These are phyloP conservation scores for Dicentrarchus labrax DNA, from an alignment of 2,113 vertebrate species.

Conservation along the genomic window DNA sequence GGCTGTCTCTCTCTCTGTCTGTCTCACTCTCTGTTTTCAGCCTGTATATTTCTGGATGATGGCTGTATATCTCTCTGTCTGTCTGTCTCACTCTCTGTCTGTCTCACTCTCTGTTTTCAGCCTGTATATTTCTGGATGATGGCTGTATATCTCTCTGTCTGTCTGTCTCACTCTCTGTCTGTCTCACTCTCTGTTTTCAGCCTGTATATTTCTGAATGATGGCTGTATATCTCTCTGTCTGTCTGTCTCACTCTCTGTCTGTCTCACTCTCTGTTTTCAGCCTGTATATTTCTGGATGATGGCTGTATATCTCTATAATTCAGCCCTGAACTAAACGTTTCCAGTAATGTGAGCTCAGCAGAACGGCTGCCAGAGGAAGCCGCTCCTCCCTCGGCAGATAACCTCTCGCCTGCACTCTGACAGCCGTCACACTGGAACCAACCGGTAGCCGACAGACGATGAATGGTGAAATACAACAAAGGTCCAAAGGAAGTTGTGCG, in stretches of 20 bases:
- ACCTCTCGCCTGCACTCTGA: conserved; percentile 21
- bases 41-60: too few species aligned
- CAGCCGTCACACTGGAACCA: background rate
- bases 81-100: background rate
- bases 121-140: too few species aligned
- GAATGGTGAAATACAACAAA: conserved; percentile 14
- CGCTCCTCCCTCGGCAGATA: conserved; percentile 26
- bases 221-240: background rate
- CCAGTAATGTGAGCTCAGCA: conserved; percentile 57
- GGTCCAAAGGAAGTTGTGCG: conserved; percentile 23
- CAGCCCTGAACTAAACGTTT: background rate
- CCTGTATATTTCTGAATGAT: too few species aligned
- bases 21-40: too few species aligned
- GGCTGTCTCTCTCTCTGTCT: too few species aligned
- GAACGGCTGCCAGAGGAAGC: conserved; percentile 41
- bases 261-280: background rate
- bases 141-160: too few species aligned
- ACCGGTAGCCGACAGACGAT: background rate
- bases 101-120: too few species aligned
- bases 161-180: too few species aligned
- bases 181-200: too few species aligned
- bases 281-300: too few species aligned
- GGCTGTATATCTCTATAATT: too few species aligned
- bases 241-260: background rate
- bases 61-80: too few species aligned